Conservation (phyloP, 2,113 vertebrate species). For the Antennarius striatus region DNA sequence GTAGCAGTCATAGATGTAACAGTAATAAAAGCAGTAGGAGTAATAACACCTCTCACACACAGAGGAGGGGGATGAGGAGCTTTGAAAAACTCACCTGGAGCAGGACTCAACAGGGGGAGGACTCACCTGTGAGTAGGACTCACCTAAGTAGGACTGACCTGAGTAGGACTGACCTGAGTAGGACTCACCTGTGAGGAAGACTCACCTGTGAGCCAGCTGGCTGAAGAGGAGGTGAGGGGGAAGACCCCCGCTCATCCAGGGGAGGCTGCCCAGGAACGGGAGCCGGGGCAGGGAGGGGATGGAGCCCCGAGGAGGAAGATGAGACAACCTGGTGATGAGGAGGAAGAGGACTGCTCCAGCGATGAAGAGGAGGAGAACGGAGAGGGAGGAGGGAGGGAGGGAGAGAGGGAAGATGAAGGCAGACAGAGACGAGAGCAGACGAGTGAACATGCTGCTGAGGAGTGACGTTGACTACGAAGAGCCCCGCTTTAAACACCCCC, state of each 20-base stretch:
- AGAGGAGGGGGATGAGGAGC: no score
- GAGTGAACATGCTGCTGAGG: slow-evolving; percentile 35
- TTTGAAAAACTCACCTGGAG: no score
- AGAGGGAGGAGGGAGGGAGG: neutral
- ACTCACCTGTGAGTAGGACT: no score
- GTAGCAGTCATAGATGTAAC: no score
- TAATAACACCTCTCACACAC: no score
- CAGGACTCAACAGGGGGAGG: no score
- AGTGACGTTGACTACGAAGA: neutral
- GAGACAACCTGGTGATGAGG: neutral
- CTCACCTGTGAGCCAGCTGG: slow-evolving; percentile 60
- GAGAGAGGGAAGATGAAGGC: neutral
- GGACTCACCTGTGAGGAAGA: neutral
- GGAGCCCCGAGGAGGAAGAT: neutral
- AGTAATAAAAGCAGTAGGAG: no score
- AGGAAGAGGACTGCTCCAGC: neutral
- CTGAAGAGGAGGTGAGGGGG: slow-evolving; percentile 75
- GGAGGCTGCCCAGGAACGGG: slow-evolving; percentile 78
- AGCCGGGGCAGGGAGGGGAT: slow-evolving; percentile 72
- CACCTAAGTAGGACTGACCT: neutral
- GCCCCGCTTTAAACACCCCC: slow-evolving; percentile 23
- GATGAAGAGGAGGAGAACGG: neutral
- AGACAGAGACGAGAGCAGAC: slow-evolving; percentile 22
- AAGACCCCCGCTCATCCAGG: slow-evolving; percentile 65
- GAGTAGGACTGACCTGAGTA: no score